Evolutionary conservation across 2,888 invertebrate genomes (phyloP).

Genomic region (Azorinus chamasolen): DNA sequence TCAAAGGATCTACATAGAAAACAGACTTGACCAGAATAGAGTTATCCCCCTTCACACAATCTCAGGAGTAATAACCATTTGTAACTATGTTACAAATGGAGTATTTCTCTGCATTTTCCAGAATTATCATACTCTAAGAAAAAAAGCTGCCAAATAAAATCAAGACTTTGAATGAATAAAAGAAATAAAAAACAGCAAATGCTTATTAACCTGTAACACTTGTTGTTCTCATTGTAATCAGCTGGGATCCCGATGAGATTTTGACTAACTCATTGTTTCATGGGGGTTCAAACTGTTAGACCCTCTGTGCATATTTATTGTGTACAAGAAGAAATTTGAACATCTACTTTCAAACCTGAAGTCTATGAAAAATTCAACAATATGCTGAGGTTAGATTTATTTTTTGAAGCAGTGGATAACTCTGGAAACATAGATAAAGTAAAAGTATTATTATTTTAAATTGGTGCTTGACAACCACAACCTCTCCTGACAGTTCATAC

Average conservation of each 20-base stretch:
- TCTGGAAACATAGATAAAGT: not conserved
- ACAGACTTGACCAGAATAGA: slow-evolving; percentile 66
- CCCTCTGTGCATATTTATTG: too few relatives aligned
- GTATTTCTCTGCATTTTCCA: slow-evolving; percentile 5
- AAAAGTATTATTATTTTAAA: slow-evolving; percentile 12
- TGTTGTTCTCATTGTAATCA: too few relatives aligned
- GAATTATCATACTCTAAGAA: not conserved
- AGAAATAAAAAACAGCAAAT: not conserved
- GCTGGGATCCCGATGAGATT: too few relatives aligned
- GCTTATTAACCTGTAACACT: too few relatives aligned
- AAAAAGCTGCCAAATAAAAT: too few relatives aligned
- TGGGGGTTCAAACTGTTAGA: too few relatives aligned
- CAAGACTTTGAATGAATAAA: too few relatives aligned
- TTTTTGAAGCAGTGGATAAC: not conserved
- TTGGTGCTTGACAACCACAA: slow-evolving; percentile 9
- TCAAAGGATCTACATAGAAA: slow-evolving; percentile 72
- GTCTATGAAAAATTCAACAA: too few relatives aligned
- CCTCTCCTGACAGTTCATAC: not conserved
- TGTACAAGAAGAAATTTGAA: too few relatives aligned
- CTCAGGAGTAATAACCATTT: slow-evolving; percentile 28
- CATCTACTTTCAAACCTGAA: too few relatives aligned
- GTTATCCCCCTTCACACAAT: slow-evolving; percentile 24
- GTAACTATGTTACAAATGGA: not conserved
- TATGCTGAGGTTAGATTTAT: too few relatives aligned
- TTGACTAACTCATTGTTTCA: too few relatives aligned